Percentiles rank a stretch among this genome's conserved stretches.
Conservation (phyloP, 2,797 vertebrate species). For the Labroides dimidiatus region DNA sequence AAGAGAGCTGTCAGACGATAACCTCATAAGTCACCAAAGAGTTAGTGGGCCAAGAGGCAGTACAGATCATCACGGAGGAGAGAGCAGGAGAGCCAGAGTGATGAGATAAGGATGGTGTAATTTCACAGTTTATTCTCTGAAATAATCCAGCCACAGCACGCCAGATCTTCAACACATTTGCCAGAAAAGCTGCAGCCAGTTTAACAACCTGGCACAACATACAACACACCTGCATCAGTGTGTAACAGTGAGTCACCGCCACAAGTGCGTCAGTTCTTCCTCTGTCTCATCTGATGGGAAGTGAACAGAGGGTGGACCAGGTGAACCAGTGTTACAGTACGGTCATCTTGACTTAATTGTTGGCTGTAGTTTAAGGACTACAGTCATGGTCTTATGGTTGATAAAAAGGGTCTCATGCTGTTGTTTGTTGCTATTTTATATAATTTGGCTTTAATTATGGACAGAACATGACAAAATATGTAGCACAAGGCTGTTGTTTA, state of each 20-base stretch:
- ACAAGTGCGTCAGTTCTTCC: slow-evolving; percentile 59
- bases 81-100: slow-evolving; percentile 27
- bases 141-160: slow-evolving; percentile 22
- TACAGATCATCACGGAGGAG: slow-evolving; percentile 45
- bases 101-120: slow-evolving; percentile 51
- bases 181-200: slow-evolving; percentile 30
- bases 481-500: no score
- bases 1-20: slow-evolving; percentile 45
- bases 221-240: slow-evolving; percentile 67
- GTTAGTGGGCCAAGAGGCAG: slow-evolving; percentile 48
- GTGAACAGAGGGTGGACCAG: slow-evolving; percentile 28
- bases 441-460: no score
- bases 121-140: slow-evolving; percentile 41
- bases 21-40: slow-evolving; percentile 58
- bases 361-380: no score
- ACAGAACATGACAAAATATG: no score
- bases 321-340: slow-evolving; percentile 5
- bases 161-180: slow-evolving; percentile 19
- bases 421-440: no score
- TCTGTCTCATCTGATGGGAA: slow-evolving; percentile 44
- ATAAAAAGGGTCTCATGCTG: no score
- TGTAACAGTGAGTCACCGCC: slow-evolving; percentile 62
- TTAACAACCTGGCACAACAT: slow-evolving; percentile 48
- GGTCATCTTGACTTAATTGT: neutral
- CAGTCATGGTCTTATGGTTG: no score